Evolutionary conservation across 2,888 invertebrate species (phyloP).

Genomic region (Drosophila eohydei): DNA sequence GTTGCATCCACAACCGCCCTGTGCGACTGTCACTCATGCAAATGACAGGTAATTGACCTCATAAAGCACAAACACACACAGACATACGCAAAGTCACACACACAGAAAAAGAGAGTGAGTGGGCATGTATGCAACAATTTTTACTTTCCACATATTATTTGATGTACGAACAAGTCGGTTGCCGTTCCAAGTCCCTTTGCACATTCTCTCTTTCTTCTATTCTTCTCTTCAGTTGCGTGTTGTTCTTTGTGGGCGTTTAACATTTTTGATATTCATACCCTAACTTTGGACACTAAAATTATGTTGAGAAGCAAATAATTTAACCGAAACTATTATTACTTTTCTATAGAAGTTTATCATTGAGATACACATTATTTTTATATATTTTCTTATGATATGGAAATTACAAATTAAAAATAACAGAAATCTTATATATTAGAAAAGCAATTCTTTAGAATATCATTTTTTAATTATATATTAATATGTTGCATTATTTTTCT

Average conservation of each 20-base stretch:
- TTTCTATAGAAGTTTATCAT: too few relatives aligned
- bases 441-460: too few relatives aligned
- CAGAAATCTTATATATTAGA: too few relatives aligned
- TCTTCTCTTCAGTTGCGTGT: slow-evolving; percentile 28
- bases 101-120: neutral
- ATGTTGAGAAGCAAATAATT: neutral
- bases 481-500: neutral
- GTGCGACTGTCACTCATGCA: slow-evolving; percentile 65
- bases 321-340: neutral
- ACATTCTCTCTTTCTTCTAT: neutral
- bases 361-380: too few relatives aligned
- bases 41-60: slow-evolving; percentile 80
- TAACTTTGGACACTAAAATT: neutral
- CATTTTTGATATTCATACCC: slow-evolving; percentile 19
- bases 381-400: too few relatives aligned
- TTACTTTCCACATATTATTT: slow-evolving; percentile 74
- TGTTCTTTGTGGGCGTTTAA: slow-evolving; percentile 43
- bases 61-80: slow-evolving; percentile 47
- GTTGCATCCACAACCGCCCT: slow-evolving; percentile 8
- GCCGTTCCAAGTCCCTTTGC: slow-evolving; percentile 2
- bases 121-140: slow-evolving; percentile 70
- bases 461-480: too few relatives aligned
- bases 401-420: too few relatives aligned
- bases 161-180: slow-evolving; percentile 41
- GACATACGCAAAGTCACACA: neutral